A percentile compares a stretch with the other conserved stretches of the same genome.
Evolutionary conservation across 2,797 vertebrate genomes (phyloP).

Genomic region (Lagorchestes hirsutus): DNA sequence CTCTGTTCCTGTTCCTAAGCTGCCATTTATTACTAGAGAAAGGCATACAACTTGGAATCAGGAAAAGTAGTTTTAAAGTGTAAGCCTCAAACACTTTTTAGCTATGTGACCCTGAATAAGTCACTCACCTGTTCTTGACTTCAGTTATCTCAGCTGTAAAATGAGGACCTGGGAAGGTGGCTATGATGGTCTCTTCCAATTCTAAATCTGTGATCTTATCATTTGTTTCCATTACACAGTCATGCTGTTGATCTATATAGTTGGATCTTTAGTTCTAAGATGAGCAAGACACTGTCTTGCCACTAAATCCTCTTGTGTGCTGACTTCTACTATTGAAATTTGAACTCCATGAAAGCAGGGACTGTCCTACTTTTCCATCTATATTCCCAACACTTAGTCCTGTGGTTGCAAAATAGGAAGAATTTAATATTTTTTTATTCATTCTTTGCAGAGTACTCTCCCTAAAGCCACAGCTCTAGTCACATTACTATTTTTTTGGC

Average conservation of each 20-base stretch:
- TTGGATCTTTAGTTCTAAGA: background rate
- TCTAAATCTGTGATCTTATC: background rate
- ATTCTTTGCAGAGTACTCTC: background rate
- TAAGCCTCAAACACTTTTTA: background rate
- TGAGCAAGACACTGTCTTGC: background rate
- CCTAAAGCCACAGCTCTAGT: background rate
- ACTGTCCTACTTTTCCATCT: background rate
- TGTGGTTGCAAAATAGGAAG: background rate
- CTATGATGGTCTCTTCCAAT: background rate
- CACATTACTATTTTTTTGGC: background rate
- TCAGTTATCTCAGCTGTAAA: background rate
- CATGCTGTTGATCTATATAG: background rate
- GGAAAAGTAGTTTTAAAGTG: background rate
- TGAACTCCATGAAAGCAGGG: background rate
- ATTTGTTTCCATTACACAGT: background rate
- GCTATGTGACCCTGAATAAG: background rate
- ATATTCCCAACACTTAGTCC: background rate
- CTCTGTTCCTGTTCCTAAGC: background rate
- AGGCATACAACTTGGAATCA: background rate
- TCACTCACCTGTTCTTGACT: background rate
- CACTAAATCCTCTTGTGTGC: background rate
- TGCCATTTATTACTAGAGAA: background rate
- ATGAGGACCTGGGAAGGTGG: background rate
- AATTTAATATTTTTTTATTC: background rate
- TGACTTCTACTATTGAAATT: background rate